phyloP scores from a whole-genome alignment of 2,113 vertebrate species.

The Pavo muticus region DNA sequence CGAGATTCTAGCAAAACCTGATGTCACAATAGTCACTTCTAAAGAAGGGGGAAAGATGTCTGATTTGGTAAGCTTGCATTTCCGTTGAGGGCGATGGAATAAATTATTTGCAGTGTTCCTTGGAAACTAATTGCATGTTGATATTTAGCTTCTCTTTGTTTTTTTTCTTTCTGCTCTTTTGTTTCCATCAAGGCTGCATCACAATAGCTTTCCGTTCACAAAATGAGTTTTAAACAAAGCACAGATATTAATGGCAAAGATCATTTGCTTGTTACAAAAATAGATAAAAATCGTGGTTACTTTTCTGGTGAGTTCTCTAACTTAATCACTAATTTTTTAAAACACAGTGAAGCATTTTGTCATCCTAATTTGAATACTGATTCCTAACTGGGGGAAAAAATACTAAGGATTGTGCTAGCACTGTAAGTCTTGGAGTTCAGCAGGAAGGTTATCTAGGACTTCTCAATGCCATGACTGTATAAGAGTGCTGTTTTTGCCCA shows the following conservation, averaged over 20 bases:
- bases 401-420: not conserved
- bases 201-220: not conserved
- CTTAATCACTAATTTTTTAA: not conserved
- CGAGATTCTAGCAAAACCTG: not conserved
- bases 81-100: not conserved
- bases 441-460: not conserved
- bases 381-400: not conserved
- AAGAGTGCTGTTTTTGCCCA: not conserved
- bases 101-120: not conserved
- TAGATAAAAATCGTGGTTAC: not conserved
- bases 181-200: not conserved
- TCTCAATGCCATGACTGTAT: not conserved
- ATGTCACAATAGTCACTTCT: not conserved
- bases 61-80: not conserved
- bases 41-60: not conserved
- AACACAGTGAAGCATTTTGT: not conserved
- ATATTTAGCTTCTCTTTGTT: not conserved
- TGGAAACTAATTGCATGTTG: not conserved
- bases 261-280: not conserved
- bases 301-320: not conserved
- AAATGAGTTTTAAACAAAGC: not conserved
- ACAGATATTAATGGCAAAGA: not conserved
- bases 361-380: not conserved
- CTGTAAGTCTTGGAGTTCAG: not conserved
- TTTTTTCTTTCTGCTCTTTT: not conserved